Percentiles rank a stretch among this genome's conserved stretches.
These are phyloP conservation scores for Orycteropus afer DNA, from an alignment of 2,113 vertebrate genomes.

Conservation along the genomic window DNA sequence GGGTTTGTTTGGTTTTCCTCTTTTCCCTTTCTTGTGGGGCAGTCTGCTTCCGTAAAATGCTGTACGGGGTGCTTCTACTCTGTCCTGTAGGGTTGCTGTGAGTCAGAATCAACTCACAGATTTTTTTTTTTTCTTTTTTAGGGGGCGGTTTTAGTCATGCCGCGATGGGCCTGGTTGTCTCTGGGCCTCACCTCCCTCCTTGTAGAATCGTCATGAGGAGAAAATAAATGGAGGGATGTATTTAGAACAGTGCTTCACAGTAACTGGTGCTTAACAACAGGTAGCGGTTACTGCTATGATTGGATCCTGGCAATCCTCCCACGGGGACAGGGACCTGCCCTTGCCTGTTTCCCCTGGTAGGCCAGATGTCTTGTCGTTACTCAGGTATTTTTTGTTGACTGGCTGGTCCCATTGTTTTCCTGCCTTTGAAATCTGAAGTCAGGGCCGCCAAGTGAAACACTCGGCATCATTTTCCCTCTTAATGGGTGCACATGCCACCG, in stretches of 20 bases:
- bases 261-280: background rate
- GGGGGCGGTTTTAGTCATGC: background rate
- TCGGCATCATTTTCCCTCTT: background rate
- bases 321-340: background rate
- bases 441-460: background rate
- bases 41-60: too few relatives aligned
- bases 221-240: background rate
- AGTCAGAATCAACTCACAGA: too few relatives aligned
- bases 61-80: too few relatives aligned
- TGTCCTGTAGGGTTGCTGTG: too few relatives aligned
- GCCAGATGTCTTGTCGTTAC: background rate
- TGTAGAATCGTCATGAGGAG: background rate
- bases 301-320: background rate
- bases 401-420: conserved; percentile 28
- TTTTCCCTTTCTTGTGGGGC: too few relatives aligned
- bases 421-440: conserved; percentile 51
- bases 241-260: background rate
- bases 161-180: rapidly evolving
- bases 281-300: rapidly evolving
- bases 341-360: background rate
- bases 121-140: too few relatives aligned
- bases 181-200: background rate
- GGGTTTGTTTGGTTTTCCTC: too few relatives aligned
- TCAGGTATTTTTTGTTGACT: background rate
- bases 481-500: background rate